Evolutionary conservation across 1,140 invertebrate species (phyloP).

Genomic region (Phenacoccus solenopsis): DNA sequence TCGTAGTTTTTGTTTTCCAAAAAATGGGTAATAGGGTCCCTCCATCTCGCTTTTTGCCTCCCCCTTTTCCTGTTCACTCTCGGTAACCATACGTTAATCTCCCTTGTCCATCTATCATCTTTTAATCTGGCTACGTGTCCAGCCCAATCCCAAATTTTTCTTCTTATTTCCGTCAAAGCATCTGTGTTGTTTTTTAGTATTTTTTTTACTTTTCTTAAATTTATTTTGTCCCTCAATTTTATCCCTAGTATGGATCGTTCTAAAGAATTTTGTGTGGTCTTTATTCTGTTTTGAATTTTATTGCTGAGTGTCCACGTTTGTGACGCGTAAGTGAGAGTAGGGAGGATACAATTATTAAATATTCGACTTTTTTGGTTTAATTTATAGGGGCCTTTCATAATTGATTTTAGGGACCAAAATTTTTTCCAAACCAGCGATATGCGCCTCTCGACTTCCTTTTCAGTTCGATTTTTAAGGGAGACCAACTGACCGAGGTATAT

Average conservation of each 20-base stretch:
- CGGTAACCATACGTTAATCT: conserved; percentile 17
- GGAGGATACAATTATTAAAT: conserved; percentile 13
- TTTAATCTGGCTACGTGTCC: no score
- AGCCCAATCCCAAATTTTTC: no score
- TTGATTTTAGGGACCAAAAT: conserved; percentile 13
- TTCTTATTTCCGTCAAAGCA: background rate
- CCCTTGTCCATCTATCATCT: no score
- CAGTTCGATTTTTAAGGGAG: background rate
- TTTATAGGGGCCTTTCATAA: background rate
- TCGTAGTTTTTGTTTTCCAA: background rate
- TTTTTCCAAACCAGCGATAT: conserved; percentile 18
- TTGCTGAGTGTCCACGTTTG: conserved; percentile 20
- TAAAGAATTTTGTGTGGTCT: background rate
- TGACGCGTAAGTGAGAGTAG: conserved; percentile 13
- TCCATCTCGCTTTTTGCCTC: conserved; percentile 17
- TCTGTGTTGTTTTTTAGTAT: background rate
- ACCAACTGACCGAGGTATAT: conserved; percentile 8
- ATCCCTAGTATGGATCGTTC: background rate
- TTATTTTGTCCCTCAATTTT: background rate
- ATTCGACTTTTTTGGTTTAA: background rate
- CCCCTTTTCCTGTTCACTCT: conserved; percentile 16
- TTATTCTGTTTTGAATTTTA: background rate
- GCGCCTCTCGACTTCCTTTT: conserved; percentile 17
- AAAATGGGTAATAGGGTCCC: background rate
- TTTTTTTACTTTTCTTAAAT: background rate